phyloP scores from a whole-genome alignment of 2,888 invertebrate genomes.

The Amphimallon solstitiale region DNA sequence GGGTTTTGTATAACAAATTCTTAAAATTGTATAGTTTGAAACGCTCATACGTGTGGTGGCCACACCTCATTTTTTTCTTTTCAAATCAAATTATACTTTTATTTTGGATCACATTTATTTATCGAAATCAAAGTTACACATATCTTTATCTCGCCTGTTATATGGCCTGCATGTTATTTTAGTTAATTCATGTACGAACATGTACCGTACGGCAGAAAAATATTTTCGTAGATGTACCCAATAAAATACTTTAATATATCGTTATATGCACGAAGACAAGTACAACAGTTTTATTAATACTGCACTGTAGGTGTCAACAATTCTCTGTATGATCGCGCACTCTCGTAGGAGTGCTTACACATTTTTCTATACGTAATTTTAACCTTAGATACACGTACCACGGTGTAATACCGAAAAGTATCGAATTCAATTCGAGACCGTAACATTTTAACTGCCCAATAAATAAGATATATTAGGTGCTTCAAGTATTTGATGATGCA shows the following conservation, averaged over 20 bases:
- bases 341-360: conserved; percentile 18
- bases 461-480: background rate
- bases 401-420: background rate
- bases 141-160: no score
- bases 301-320: conserved; percentile 29
- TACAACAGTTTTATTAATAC: conserved; percentile 27
- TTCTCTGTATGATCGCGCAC: conserved; percentile 2
- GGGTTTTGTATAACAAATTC: no score
- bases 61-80: no score
- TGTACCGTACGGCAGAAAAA: background rate
- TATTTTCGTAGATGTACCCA: conserved; percentile 11
- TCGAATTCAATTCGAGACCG: background rate
- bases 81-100: no score
- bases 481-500: background rate
- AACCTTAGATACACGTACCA: background rate
- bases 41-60: no score
- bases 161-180: no score
- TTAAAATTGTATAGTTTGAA: no score
- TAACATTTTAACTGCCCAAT: conserved; percentile 9
- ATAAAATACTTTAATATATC: conserved; percentile 25
- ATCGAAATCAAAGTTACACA: no score
- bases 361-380: conserved; percentile 8
- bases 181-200: no score
- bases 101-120: no score
- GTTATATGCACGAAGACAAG: conserved; percentile 17